phyloP scores from a whole-genome alignment of 2,797 vertebrate species.

The Enteromius radiatus region DNA sequence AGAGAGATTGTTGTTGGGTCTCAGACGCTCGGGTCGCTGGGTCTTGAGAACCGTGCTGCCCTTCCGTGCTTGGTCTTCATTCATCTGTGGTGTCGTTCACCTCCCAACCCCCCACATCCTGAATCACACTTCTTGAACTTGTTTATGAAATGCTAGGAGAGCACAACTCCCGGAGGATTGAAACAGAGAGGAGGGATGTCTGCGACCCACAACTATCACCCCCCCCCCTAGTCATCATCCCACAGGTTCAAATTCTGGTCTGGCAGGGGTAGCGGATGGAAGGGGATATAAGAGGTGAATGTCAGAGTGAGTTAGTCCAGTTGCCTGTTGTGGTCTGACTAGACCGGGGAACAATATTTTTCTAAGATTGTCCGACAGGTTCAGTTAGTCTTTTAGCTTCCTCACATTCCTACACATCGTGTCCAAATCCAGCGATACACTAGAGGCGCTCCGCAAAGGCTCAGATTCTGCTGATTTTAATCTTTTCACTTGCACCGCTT shows the following conservation, averaged over 20 bases:
- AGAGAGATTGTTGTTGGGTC: constrained; percentile 20
- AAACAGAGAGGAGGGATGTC: constrained; percentile 73
- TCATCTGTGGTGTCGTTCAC: constrained; percentile 62
- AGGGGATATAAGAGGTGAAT: constrained; percentile 60
- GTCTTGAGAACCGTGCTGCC: constrained; percentile 46
- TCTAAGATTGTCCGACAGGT: constrained; percentile 76
- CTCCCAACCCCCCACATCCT: constrained; percentile 71
- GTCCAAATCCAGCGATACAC: constrained; percentile 38
- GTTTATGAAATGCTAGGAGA: constrained; percentile 81
- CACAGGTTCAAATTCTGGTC: constrained; percentile 68
- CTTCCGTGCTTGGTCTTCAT: constrained; percentile 63
- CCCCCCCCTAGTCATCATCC: constrained; percentile 1
- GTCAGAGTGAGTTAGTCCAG: constrained; percentile 82
- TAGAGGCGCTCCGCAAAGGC: constrained; percentile 37
- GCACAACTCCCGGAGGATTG: constrained; percentile 71
- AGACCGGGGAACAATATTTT: constrained; percentile 83
- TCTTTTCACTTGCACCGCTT: constrained; percentile 39
- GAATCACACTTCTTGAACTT: constrained; percentile 71
- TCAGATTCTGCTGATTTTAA: constrained; percentile 48
- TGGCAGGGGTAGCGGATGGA: constrained; percentile 47
- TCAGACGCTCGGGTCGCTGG: constrained; percentile 28
- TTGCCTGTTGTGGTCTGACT: constrained; percentile 71
- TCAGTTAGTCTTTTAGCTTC: constrained; percentile 62
- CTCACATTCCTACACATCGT: constrained; percentile 56
- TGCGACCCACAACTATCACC: constrained; percentile 57